Conservation (phyloP, 30 jellyfish, hydroid and myxozoan species). For the Turritopsis rubra region DNA sequence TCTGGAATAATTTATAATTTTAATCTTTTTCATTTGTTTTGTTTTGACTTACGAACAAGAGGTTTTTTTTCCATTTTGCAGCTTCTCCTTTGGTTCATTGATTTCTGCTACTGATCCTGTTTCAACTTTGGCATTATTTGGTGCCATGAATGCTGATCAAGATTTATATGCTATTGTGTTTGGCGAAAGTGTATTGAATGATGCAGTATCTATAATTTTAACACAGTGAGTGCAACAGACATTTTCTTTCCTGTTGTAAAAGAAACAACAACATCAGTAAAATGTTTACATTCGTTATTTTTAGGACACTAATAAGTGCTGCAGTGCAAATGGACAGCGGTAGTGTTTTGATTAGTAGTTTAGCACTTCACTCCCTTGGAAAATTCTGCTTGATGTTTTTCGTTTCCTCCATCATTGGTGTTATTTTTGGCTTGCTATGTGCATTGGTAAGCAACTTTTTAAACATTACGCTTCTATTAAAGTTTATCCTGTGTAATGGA, state of each 20-base stretch:
- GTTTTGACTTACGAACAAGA: no score
- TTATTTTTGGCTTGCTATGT: constrained; percentile 66
- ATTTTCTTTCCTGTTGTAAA: not conserved
- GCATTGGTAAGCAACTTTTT: constrained; percentile 49
- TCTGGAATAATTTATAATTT: no score
- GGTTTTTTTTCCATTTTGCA: not conserved
- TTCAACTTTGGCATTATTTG: constrained; percentile 75
- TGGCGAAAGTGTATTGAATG: constrained; percentile 93
- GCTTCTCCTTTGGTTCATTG: constrained; percentile 84
- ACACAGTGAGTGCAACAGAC: constrained; percentile 46
- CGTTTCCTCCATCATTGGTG: constrained; percentile 77
- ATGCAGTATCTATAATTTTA: constrained; percentile 85
- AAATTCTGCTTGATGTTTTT: constrained; percentile 88
- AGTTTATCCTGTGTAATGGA: not conserved
- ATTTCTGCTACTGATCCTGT: constrained; percentile 97
- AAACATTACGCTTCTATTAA: no score
- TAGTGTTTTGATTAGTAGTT: constrained; percentile 38
- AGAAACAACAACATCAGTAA: not conserved
- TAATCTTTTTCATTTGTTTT: no score
- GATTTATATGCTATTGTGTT: constrained; percentile 88
- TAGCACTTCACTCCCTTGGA: constrained; percentile 67
- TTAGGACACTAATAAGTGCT: constrained; percentile 74
- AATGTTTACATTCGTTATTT: not conserved
- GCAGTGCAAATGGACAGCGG: constrained; percentile 71
- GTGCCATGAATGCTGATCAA: constrained; percentile 87